These are phyloP conservation scores for Rhinoraja longicauda DNA, from an alignment of 2,797 vertebrate species.

Conservation along the genomic window DNA sequence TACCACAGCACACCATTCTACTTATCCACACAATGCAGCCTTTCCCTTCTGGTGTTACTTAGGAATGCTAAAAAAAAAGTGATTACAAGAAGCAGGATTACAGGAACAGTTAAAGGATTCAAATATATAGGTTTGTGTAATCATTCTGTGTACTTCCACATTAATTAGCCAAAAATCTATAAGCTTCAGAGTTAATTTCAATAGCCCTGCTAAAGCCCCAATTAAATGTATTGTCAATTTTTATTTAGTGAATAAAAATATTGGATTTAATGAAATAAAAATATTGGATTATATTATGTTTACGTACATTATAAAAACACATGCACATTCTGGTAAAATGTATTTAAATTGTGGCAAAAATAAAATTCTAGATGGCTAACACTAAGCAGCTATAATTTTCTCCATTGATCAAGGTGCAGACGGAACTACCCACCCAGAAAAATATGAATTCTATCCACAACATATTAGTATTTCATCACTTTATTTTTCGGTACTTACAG, in stretches of 20 bases:
- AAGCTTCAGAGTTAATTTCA: neutral
- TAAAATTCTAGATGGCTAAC: neutral
- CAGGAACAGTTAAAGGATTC: neutral
- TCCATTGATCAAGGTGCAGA: neutral
- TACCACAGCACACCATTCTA: neutral
- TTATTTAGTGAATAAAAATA: neutral
- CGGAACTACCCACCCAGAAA: no score
- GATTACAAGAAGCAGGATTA: neutral
- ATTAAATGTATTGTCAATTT: neutral
- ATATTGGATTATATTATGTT: neutral
- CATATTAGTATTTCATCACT: neutral
- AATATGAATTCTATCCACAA: neutral
- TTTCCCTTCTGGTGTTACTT: no score
- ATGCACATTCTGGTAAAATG: neutral
- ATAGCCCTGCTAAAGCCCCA: no score
- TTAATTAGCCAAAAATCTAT: no score
- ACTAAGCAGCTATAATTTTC: neutral
- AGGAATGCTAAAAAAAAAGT: neutral
- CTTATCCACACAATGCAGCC: no score
- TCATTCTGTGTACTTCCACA: neutral
- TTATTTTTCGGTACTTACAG: neutral
- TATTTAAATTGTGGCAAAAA: neutral
- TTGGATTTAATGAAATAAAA: neutral
- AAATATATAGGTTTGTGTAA: neutral
- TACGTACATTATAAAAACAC: neutral